Evolutionary conservation across 2,113 vertebrate genomes (phyloP).

Genomic region (Alethe castanea): DNA sequence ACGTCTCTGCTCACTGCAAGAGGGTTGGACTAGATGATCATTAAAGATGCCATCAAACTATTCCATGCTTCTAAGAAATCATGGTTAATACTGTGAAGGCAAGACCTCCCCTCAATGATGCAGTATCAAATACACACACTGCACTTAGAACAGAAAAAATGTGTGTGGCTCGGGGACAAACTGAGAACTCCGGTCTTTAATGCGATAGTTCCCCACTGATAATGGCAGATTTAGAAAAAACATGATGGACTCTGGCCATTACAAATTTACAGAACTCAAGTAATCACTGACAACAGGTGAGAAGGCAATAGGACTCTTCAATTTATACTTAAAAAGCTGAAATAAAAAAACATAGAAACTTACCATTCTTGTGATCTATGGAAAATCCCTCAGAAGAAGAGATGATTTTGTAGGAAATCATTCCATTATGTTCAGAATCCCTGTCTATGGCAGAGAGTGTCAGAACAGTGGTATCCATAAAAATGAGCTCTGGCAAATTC

Average conservation of each 20-base stretch:
- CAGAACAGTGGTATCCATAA: conserved; percentile 68
- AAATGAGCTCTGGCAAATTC: conserved; percentile 76
- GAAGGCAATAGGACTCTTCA: neutral
- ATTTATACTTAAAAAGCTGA: neutral
- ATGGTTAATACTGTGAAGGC: neutral
- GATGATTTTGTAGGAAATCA: conserved; percentile 83
- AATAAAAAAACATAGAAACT: conserved; percentile 34
- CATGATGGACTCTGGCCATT: neutral
- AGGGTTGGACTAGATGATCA: neutral
- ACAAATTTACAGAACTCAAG: neutral
- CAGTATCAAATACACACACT: neutral
- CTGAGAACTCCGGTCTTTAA: neutral
- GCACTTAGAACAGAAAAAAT: neutral
- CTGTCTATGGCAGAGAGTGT: conserved; percentile 80
- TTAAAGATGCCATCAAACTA: neutral
- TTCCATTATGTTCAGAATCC: conserved; percentile 76
- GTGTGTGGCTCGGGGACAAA: neutral
- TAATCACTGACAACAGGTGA: neutral
- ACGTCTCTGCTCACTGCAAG: neutral
- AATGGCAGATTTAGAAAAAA: neutral
- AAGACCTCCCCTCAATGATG: neutral
- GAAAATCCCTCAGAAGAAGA: conserved; percentile 78
- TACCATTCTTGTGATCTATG: conserved; percentile 82
- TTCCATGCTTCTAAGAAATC: neutral
- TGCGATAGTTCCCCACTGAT: neutral